These are phyloP conservation scores for Cygnus buccinator DNA, from an alignment of 2,113 vertebrate genomes.

Conservation along the genomic window DNA sequence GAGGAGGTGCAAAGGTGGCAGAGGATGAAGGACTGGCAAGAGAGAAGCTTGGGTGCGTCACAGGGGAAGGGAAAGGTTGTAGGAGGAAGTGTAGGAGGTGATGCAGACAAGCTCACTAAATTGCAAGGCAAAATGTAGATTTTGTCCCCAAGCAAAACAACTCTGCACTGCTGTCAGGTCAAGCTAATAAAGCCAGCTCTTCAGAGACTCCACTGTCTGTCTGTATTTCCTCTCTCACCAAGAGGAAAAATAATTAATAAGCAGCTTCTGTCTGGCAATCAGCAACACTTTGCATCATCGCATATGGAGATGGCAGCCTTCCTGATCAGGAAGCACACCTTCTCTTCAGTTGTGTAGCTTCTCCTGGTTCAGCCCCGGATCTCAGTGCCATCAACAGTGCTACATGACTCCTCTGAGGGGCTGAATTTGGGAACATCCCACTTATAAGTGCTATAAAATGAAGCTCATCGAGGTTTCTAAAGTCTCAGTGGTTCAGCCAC, in stretches of 20 bases:
- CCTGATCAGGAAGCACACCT: neutral
- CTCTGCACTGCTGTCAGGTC: conserved; percentile 32
- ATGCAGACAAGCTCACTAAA: conserved; percentile 62
- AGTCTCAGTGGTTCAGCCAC: neutral
- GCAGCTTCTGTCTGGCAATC: conserved; percentile 55
- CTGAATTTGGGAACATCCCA: neutral
- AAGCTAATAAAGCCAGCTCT: conserved; percentile 54
- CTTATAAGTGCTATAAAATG: accelerated
- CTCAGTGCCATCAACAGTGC: accelerated
- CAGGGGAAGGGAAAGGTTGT: conserved; percentile 11
- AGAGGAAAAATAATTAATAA: conserved; percentile 64
- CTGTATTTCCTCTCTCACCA: conserved; percentile 32
- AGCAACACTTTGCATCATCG: conserved; percentile 36
- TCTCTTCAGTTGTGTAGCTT: neutral
- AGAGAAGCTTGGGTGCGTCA: conserved; percentile 30
- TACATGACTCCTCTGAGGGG: too few species aligned
- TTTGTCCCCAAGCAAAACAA: conserved; percentile 71
- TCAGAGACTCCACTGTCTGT: neutral
- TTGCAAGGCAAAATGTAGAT: conserved; percentile 39
- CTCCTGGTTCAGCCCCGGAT: accelerated
- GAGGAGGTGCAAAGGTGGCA: neutral
- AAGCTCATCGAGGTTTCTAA: neutral
- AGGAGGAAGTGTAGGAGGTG: conserved; percentile 52
- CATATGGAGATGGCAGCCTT: neutral
- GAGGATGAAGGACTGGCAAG: neutral